Evolutionary conservation across 2,113 vertebrate genomes (phyloP), one percentile per base, ranked within the genome.

Genomic region (Alligator sinensis): DNA sequence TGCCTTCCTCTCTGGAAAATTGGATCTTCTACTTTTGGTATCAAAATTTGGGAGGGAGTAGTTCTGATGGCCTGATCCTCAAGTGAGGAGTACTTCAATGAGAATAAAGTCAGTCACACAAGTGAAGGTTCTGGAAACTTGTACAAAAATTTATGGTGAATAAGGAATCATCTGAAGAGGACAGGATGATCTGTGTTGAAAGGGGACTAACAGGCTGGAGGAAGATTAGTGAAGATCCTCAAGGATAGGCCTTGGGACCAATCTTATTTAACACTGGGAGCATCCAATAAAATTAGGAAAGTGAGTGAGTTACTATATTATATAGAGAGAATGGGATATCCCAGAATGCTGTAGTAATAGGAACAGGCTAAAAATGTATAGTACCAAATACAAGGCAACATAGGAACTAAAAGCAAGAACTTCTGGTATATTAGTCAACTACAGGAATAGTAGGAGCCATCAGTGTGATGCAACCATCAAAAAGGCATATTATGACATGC

Each of bases 21-120:
- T 63, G 75, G 55, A 17, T n/a, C 55, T 8, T 93, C 80, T 95
- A 89, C 90, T 95, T 96, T 91, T 84, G 88, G 87, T 91, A 86
- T 25, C 15, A 70, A 58, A 86, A 87, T 91, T 89, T 77, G 82
- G 91, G 86, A 91, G 58, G 77, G 27, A 64, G 38, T 47, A 30
- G 18, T 77, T 82, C 82, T 91, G 85, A 81, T 47, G 19, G 60
- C 74, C 61, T 74, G 77, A 80, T 11, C 84, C 30, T 87, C 77
- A 86, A 60, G 85, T n/a, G 25, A 81, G 77, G 19, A 2, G 17
- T 58, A 58, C 68, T 93, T 80, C 76, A 90, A 79, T 25, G 74
- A 0, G 22, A 84, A 12, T 24, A 9, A 89, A 63, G 6, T 22
- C 88, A 55, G 47, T 88, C 82, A 90, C 61, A 61, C 64, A 78